phyloP scores from a whole-genome alignment of 1,140 invertebrate genomes.

The Cherax destructor region DNA sequence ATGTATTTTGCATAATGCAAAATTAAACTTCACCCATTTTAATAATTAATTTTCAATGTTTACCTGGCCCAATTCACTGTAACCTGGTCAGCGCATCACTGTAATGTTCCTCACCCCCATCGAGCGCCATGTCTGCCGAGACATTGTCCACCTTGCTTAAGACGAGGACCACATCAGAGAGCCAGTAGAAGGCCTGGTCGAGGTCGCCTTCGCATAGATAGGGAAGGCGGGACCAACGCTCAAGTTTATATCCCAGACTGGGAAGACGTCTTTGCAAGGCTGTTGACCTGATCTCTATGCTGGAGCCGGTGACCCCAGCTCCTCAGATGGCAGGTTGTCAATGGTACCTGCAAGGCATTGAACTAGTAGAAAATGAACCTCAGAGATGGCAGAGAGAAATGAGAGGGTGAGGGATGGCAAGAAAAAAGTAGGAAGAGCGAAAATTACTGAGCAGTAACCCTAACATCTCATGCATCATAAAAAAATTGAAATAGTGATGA shows the following conservation, averaged over 20 bases:
- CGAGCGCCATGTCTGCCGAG: not conserved
- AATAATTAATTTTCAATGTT: too few species aligned
- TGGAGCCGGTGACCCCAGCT: conserved; percentile 82
- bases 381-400: not conserved
- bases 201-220: conserved; percentile 97
- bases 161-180: conserved; percentile 90
- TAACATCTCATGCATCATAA: too few species aligned
- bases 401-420: not conserved
- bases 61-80: not conserved
- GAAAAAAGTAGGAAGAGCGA: not conserved
- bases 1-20: too few species aligned
- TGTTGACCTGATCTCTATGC: conserved; percentile 87
- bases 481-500: too few species aligned
- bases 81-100: not conserved
- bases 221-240: conserved; percentile 88
- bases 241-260: conserved; percentile 76
- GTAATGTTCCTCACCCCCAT: not conserved
- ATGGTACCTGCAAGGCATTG: conserved; percentile 75
- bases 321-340: conserved; percentile 81
- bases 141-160: conserved; percentile 72
- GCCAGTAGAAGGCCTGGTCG: conserved; percentile 92
- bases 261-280: conserved; percentile 77
- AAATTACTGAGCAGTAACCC: not conserved
- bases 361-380: too few species aligned
- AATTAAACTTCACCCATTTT: not conserved